Evolutionary conservation across 2,113 vertebrate species (phyloP), one percentile per base, ranked within the genome.

Genomic region (Ctenomys sociabilis): DNA sequence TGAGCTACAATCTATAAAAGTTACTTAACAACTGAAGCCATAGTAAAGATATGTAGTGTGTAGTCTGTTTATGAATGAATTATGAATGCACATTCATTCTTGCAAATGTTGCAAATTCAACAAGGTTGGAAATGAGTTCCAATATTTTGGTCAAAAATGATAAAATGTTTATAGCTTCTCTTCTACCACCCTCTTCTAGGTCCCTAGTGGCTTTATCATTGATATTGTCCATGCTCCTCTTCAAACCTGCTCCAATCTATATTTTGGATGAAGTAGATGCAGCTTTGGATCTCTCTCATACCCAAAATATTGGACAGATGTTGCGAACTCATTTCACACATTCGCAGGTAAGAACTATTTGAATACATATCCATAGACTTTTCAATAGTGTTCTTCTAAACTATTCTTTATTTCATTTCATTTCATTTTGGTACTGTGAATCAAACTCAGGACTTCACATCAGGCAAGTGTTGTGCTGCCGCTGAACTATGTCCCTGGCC

Each of bases 271-370:
- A 99, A 97, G 99, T 99, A 77, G 99, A 99, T 40, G 99, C 99
- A 5, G 99, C 99, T 7, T 98, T 99, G 94, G 99, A 99, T 97
- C 99, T 99, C 35, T 99, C 99, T 5, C 99, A 99, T 90, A 99
- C 99, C 0, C 99, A 99, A 97, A 99, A 99, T 96, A 99, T 99
- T 30, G 99, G 99, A 8, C 99, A 99, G 96, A 99, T 99, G 99
- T 98, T 99, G 91, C 98, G 98, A 8, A 98, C 98, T 22, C 99
- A 99, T 92, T 99, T 99, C 96, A 98, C 96, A 68, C 99, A 98
- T 94, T 99, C 99, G 0, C 99, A 99, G 99, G 99, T 99, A 97
- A 61, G 95, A 82, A 54, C 28, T 63, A 87, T 52, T 82, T 7
- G 10, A n/a, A 54, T 64, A 78, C 52, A 35, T 13, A 26, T n/a